Evolutionary conservation across 2,888 invertebrate species (phyloP), one percentile per base, ranked within the genome.

Genomic region (Scotopteryx bipunctaria): DNA sequence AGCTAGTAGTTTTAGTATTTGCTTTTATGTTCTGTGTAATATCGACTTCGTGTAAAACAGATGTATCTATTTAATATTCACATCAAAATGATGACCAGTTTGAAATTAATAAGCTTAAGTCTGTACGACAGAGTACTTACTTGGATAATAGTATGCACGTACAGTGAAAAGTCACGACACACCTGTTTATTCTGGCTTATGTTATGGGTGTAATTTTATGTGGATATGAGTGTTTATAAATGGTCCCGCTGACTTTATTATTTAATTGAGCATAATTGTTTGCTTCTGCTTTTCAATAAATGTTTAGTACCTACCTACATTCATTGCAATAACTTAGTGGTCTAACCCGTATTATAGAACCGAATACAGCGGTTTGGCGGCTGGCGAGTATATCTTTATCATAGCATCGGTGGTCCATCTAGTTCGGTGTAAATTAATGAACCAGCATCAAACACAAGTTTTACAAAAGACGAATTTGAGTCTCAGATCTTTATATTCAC

Each of bases 401-500:
- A 21, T 21, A 8, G n/a, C 23, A 8, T 23, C 2, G 1, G 21
- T 21, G 4, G 2, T 8, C 23, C 2, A 6, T 5, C 9, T 27
- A 27, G 9, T 27, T 27, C 3, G 27, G 11, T 11, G 5, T 27
- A 8, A 27, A 11, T 27, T 4, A 27, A 11, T 25, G 9, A 25
- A 11, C 27, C 27, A 0, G 9, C 3, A 35, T 9, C 5, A 6
- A 13, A 31, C 5, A 5, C 14, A 11, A 31, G 9, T 13, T 9
- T 25, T 4, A 38, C 2, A 15, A 5, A 25, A 13, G 14, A 37
- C 14, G 9, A 35, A 44, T 35, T 35, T 35, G n/a, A 31, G 31
- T 38, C 46, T 32, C 16, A 36, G 36, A 41, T 47, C 25, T 40
- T 27, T 19, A 33, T 14, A 33, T 25, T 40, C 21, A 38, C 14